These are phyloP conservation scores for Plebejus anna DNA, from an alignment of 2,888 invertebrate genomes.

Conservation along the genomic window DNA sequence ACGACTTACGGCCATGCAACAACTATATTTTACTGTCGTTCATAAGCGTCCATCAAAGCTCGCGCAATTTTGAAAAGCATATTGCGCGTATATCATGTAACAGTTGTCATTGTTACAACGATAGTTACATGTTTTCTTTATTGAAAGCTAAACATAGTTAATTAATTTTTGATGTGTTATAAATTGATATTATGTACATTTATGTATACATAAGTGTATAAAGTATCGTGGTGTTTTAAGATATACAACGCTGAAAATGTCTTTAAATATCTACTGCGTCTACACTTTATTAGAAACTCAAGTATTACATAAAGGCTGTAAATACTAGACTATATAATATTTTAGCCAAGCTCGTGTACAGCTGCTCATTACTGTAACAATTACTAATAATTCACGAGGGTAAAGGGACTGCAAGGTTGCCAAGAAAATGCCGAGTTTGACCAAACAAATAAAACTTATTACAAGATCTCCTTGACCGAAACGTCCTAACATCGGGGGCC, in stretches of 20 bases:
- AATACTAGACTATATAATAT: background rate
- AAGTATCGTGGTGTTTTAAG: no score
- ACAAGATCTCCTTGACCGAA: constrained; percentile 2
- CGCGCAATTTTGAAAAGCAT: background rate
- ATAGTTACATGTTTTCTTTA: background rate
- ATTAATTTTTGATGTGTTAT: background rate
- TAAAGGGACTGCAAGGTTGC: background rate
- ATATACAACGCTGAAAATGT: background rate
- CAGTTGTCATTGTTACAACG: background rate
- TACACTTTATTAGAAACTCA: background rate
- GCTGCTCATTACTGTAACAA: background rate
- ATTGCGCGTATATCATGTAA: background rate
- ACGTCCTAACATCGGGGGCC: constrained; percentile 34
- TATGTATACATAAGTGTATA: no score
- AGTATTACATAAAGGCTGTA: background rate
- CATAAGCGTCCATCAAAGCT: constrained; percentile 4
- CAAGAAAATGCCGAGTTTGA: constrained; percentile 13
- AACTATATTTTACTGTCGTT: constrained; percentile 14
- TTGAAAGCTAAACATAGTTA: background rate
- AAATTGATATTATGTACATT: no score
- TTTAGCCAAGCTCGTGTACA: background rate
- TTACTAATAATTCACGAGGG: constrained; percentile 1
- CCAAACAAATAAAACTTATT: constrained; percentile 22
- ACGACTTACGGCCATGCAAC: constrained; percentile 15
- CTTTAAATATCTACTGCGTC: background rate